Evolutionary conservation across 2,113 vertebrate genomes (phyloP).

Genomic region (Procavia capensis): DNA sequence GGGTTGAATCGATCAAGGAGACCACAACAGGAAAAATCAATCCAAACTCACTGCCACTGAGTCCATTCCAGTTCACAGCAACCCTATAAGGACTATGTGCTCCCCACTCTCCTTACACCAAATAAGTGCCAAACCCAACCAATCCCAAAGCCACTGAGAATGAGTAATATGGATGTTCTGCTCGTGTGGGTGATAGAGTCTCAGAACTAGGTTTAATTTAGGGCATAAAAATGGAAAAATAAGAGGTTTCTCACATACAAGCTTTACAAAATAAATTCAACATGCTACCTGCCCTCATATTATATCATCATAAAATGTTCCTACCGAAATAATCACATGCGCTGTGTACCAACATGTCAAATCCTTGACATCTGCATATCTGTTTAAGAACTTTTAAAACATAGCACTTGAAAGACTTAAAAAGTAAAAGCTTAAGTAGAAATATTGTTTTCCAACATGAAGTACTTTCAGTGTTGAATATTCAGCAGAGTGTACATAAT

Average conservation of each 20-base stretch:
- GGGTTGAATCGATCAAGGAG: not conserved
- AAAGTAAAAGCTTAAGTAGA: conserved; percentile 56
- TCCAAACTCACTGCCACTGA: no score
- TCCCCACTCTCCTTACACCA: not conserved
- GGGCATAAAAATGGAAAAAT: not conserved
- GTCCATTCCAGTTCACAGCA: no score
- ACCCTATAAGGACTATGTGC: not conserved
- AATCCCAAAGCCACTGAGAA: not conserved
- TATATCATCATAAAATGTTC: not conserved
- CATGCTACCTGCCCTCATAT: no score
- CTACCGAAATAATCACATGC: conserved; percentile 34
- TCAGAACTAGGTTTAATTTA: not conserved
- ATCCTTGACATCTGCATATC: not conserved
- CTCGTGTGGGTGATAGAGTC: not conserved
- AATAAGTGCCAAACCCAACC: not conserved
- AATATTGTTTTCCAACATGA: conserved; percentile 55
- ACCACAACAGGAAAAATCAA: not conserved
- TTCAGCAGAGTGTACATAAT: conserved; percentile 16
- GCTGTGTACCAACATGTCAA: conserved; percentile 35
- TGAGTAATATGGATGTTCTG: not conserved
- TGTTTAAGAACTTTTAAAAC: conserved; percentile 52
- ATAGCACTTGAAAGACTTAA: conserved; percentile 33
- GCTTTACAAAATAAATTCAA: conserved; percentile 3
- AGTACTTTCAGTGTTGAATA: conserved; percentile 45
- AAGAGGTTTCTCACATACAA: not conserved